A percentile compares a stretch with the other conserved stretches of the same genome.
These are phyloP conservation scores for Thera britannica DNA, from an alignment of 2,888 invertebrate genomes.

Conservation along the genomic window DNA sequence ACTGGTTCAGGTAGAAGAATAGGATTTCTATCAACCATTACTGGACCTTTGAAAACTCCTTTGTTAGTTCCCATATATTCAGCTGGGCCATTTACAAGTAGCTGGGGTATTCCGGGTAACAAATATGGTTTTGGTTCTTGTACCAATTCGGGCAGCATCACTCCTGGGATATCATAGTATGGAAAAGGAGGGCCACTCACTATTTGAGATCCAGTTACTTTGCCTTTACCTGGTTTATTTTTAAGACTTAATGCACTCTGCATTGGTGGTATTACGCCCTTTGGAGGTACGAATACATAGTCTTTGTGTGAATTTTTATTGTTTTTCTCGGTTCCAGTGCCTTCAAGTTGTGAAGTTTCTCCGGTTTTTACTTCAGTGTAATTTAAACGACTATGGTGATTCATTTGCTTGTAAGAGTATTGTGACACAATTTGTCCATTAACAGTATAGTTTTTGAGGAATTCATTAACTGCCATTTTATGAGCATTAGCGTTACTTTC, in stretches of 20 bases:
- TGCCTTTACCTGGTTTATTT: not conserved
- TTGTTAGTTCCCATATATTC: no score
- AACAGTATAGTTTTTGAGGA: conserved; percentile 25
- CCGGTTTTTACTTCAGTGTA: conserved; percentile 40
- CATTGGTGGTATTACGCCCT: conserved; percentile 7
- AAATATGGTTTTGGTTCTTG: no score
- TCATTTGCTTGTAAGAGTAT: conserved; percentile 44
- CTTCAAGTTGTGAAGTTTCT: conserved; percentile 24
- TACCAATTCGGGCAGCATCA: no score
- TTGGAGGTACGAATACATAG: conserved; percentile 45
- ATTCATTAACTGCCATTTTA: conserved; percentile 16
- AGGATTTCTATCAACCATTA: no score
- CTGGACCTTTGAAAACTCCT: no score
- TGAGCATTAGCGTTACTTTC: conserved; percentile 9
- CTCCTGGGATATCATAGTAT: no score
- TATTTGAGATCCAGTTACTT: not conserved
- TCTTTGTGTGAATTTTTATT: conserved; percentile 29
- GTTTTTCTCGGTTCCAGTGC: not conserved
- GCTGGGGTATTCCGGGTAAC: no score
- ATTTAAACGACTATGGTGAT: conserved; percentile 38
- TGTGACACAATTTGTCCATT: conserved; percentile 31
- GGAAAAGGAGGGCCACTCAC: no score
- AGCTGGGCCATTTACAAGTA: no score
- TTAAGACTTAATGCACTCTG: conserved; percentile 11
- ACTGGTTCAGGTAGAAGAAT: no score